Evolutionary conservation across 2,113 vertebrate genomes (phyloP).

Genomic region (Podarcis muralis): DNA sequence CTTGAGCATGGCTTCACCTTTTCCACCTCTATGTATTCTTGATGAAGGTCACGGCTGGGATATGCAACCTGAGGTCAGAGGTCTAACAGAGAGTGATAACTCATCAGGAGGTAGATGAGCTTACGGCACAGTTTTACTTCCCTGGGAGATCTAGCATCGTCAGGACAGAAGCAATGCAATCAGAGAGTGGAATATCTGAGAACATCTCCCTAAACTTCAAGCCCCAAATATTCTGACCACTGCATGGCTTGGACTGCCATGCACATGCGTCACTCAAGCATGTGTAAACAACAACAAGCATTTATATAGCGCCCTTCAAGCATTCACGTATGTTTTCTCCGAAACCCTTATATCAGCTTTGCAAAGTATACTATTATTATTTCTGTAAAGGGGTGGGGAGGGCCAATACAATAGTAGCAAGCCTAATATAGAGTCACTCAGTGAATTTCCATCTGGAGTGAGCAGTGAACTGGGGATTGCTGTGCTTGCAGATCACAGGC

Average conservation of each 20-base stretch:
- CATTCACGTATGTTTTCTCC: not conserved
- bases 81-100: slow-evolving; percentile 37
- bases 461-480: not conserved
- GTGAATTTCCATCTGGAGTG: not conserved
- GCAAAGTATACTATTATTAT: not conserved
- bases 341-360: not conserved
- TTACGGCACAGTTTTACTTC: slow-evolving; percentile 13
- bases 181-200: not conserved
- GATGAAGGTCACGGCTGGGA: slow-evolving; percentile 40
- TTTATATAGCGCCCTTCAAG: not conserved
- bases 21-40: slow-evolving; percentile 41
- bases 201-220: not conserved
- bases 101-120: slow-evolving; percentile 34
- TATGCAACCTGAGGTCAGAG: slow-evolving; percentile 37
- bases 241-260: not conserved
- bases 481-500: not conserved
- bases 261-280: no score
- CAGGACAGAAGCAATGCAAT: slow-evolving; percentile 2
- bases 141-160: slow-evolving; percentile 6
- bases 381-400: no score
- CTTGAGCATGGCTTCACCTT: slow-evolving; percentile 21
- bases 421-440: not conserved
- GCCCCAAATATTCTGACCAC: not conserved
- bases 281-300: not conserved
- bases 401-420: not conserved